A percentile compares a stretch with the other conserved stretches of the same genome.
Conservation (phyloP, 64 coral and sea anemone genomes). For the Orbicella faveolata region DNA sequence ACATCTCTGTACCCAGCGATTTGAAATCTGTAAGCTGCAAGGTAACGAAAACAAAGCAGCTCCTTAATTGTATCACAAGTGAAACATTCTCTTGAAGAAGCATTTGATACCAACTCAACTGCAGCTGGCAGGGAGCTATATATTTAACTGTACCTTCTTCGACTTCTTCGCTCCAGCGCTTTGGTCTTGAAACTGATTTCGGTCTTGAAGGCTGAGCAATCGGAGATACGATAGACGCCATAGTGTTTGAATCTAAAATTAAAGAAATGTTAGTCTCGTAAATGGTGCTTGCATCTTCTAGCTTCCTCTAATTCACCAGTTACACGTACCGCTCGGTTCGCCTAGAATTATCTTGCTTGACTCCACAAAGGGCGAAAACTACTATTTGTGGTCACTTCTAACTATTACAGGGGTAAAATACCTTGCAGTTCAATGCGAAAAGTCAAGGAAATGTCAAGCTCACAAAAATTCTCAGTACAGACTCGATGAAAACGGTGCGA, state of each 20-base stretch:
- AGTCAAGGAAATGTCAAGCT: no score
- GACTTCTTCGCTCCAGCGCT: slow-evolving; percentile 95
- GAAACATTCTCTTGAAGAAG: neutral
- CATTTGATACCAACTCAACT: neutral
- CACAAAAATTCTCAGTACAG: no score
- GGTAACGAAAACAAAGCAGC: neutral
- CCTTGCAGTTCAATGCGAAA: no score
- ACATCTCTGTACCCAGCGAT: slow-evolving; percentile 97
- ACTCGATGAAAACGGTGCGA: no score
- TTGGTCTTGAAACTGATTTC: slow-evolving; percentile 94
- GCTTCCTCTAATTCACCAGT: neutral
- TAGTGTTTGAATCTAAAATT: neutral
- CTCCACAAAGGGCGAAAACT: no score
- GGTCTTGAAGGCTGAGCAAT: slow-evolving; percentile 52
- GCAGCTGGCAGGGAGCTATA: no score
- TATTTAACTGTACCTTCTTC: slow-evolving; percentile 79
- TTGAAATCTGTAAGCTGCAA: slow-evolving; percentile 96
- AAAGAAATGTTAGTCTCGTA: neutral
- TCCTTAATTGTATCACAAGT: neutral
- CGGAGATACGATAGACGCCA: slow-evolving; percentile 17
- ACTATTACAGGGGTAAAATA: no score
- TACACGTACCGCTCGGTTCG: no score
- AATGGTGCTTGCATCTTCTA: neutral
- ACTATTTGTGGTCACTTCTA: no score
- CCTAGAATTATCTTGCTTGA: no score